Conservation (phyloP, 2,797 vertebrate species). For the Pseudochirops cupreus region DNA sequence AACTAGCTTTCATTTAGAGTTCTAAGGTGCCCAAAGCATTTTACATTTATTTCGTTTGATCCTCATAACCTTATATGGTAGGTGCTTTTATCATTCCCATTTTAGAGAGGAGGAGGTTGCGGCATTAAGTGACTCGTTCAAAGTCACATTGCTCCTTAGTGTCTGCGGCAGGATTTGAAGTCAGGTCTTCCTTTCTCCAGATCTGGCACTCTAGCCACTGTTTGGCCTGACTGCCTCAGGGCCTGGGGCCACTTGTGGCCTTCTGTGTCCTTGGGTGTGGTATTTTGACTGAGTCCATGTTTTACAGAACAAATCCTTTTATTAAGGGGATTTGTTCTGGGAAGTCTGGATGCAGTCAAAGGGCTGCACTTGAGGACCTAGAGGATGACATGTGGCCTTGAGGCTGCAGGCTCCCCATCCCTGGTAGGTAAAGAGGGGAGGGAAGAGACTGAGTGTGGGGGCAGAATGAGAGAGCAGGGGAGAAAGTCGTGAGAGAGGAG, state of each 20-base stretch:
- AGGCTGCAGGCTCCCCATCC: too few species aligned
- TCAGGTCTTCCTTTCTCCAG: neutral
- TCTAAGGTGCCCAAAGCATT: neutral
- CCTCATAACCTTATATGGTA: neutral
- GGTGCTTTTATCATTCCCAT: neutral
- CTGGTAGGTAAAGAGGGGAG: neutral
- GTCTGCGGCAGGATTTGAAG: neutral
- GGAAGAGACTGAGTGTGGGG: neutral
- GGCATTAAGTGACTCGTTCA: neutral
- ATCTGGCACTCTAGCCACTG: neutral
- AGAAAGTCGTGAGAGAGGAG: neutral
- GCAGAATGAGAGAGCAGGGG: too few species aligned
- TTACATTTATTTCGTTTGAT: neutral
- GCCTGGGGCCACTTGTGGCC: too few species aligned
- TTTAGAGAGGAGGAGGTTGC: neutral
- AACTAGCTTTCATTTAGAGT: neutral
- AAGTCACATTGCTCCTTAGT: neutral
- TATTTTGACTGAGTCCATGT: too few species aligned
- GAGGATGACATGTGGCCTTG: too few species aligned
- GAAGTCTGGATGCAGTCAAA: too few species aligned
- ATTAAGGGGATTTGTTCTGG: too few species aligned
- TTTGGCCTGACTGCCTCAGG: neutral
- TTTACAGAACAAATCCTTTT: too few species aligned
- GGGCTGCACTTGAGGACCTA: too few species aligned
- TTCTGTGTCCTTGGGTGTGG: too few species aligned